Evolutionary conservation across 2,888 invertebrate species (phyloP).

Genomic region (Papilio gigon): DNA sequence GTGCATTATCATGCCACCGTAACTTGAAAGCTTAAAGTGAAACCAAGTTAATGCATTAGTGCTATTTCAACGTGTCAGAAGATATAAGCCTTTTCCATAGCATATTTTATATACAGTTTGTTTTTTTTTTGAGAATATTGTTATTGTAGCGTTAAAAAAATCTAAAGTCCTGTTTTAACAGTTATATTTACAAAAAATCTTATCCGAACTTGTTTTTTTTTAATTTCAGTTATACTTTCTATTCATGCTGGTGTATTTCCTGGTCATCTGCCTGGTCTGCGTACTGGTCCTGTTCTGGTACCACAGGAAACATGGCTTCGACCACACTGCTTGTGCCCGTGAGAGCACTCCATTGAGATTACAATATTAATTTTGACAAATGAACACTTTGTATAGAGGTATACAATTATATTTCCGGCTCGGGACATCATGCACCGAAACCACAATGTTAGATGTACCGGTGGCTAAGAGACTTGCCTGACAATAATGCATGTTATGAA

Average conservation of each 20-base stretch:
- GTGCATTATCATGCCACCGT: background rate
- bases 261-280: slow-evolving; percentile 63
- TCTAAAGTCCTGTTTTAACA: background rate
- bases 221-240: slow-evolving; percentile 68
- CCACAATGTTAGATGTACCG: no score
- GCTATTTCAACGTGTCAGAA: background rate
- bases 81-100: background rate
- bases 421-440: no score
- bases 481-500: no score
- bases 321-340: slow-evolving; percentile 49
- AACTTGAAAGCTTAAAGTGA: background rate
- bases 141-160: no score
- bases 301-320: slow-evolving; percentile 51
- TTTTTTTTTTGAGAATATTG: no score
- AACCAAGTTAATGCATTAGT: background rate
- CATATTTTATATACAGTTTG: background rate
- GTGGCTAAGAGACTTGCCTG: no score
- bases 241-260: slow-evolving; percentile 68
- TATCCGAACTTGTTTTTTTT: slow-evolving; percentile 18
- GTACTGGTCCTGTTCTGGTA: slow-evolving; percentile 58
- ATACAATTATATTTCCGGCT: no score
- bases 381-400: background rate
- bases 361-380: background rate
- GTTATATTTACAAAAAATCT: background rate
- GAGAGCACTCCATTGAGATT: slow-evolving; percentile 60